phyloP scores from a whole-genome alignment of 2,888 invertebrate genomes.

The Odiellus spinosus region DNA sequence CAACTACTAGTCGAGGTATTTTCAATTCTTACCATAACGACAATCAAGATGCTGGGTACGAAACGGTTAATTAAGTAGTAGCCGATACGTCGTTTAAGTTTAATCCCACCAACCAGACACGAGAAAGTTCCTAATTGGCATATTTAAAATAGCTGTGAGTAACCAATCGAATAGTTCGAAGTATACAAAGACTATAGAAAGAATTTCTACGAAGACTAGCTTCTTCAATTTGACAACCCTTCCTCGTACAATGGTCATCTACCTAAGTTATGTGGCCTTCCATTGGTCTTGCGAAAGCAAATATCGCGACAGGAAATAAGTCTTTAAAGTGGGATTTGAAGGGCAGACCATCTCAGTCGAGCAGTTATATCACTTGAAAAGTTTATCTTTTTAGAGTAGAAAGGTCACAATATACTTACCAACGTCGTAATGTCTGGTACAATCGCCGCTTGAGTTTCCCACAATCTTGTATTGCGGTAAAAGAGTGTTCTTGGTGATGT shows the following conservation, averaged over 20 bases:
- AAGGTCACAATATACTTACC: constrained; percentile 13
- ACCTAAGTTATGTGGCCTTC: too few species aligned
- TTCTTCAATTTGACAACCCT: too few species aligned
- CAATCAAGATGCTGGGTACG: constrained; percentile 16
- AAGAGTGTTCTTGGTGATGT: constrained; percentile 14
- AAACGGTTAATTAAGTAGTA: constrained; percentile 16
- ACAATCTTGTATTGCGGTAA: constrained; percentile 14
- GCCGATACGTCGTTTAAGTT: constrained; percentile 12
- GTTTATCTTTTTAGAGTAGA: too few species aligned
- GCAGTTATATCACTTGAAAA: too few species aligned
- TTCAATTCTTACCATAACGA: constrained; percentile 11
- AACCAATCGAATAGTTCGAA: not conserved
- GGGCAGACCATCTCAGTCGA: not conserved
- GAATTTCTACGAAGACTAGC: too few species aligned
- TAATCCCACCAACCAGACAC: constrained; percentile 12
- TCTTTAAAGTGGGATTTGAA: too few species aligned
- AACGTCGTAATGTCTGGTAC: constrained; percentile 13
- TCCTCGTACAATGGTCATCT: too few species aligned
- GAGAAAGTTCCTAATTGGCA: constrained; percentile 15
- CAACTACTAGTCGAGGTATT: too few species aligned
- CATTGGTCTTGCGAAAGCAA: too few species aligned
- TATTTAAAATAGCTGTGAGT: not conserved
- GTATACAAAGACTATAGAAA: not conserved
- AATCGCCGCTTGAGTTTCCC: constrained; percentile 6
- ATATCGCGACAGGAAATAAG: too few species aligned